Conservation (phyloP, 2,888 invertebrate species). For the Parnassius orleans region DNA sequence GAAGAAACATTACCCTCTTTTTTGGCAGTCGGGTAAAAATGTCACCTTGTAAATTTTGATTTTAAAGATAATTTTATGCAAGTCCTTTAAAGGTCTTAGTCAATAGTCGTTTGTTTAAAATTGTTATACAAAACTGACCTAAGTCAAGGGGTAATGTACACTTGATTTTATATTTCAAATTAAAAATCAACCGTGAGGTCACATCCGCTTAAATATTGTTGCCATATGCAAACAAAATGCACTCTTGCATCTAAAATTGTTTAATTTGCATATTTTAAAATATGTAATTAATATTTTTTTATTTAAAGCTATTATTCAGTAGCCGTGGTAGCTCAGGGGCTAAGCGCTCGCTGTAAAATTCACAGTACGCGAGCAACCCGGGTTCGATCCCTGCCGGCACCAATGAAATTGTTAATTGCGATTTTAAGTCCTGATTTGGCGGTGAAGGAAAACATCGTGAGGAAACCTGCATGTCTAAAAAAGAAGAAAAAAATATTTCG, state of each 20-base stretch:
- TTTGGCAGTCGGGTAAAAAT: too few species aligned
- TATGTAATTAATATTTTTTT: background rate
- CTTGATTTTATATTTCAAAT: background rate
- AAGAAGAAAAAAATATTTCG: too few species aligned
- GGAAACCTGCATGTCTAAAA: too few species aligned
- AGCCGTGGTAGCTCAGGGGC: too few species aligned
- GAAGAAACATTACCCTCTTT: too few species aligned
- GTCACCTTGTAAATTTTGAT: background rate
- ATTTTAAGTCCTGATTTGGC: too few species aligned
- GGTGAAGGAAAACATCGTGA: too few species aligned
- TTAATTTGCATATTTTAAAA: background rate
- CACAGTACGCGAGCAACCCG: too few species aligned
- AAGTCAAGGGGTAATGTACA: background rate
- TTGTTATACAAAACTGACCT: background rate
- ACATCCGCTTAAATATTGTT: background rate
- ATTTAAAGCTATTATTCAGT: too few species aligned
- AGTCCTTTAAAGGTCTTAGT: background rate
- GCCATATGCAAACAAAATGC: slow-evolving; percentile 8
- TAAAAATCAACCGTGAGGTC: background rate
- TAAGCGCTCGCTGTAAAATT: too few species aligned
- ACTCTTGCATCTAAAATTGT: background rate
- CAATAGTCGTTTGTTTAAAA: background rate
- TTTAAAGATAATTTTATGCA: background rate
- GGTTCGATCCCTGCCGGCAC: too few species aligned
- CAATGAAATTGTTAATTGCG: too few species aligned